Percentiles rank a stretch among this genome's conserved stretches.
Evolutionary conservation across 2,113 vertebrate genomes (phyloP).

Genomic region (Gobiocypris rarus): DNA sequence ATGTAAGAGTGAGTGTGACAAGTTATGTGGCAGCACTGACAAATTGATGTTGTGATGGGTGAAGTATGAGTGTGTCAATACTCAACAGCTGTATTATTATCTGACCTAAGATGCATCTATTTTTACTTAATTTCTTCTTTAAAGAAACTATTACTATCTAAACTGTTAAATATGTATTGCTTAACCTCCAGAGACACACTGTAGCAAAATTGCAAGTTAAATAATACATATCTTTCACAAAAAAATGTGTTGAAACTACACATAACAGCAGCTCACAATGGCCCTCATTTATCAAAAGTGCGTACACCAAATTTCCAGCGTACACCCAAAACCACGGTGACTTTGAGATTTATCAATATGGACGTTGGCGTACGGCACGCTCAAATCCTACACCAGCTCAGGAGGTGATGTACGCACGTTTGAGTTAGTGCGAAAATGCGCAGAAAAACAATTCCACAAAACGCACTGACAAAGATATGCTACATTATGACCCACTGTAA

Average conservation of each 20-base stretch:
- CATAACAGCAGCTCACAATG: neutral
- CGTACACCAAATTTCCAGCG: too few relatives aligned
- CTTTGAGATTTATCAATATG: too few relatives aligned
- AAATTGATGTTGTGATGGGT: conserved; percentile 56
- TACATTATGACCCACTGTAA: too few relatives aligned
- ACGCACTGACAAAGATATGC: too few relatives aligned
- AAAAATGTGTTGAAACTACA: neutral
- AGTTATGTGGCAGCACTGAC: too few relatives aligned
- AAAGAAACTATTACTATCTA: neutral
- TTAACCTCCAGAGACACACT: neutral
- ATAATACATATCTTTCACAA: neutral
- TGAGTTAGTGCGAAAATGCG: too few relatives aligned
- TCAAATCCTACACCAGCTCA: too few relatives aligned
- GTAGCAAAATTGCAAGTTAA: neutral
- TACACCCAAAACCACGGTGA: too few relatives aligned
- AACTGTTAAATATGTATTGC: conserved; percentile 4
- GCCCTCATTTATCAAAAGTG: too few relatives aligned
- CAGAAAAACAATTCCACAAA: too few relatives aligned
- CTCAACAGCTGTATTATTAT: conserved; percentile 9
- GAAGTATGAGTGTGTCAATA: conserved; percentile 58
- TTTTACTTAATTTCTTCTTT: conserved; percentile 5
- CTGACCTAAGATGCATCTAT: neutral
- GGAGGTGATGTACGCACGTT: too few relatives aligned
- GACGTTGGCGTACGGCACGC: too few relatives aligned
- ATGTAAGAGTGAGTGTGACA: neutral